Evolutionary conservation across 2,113 vertebrate species (phyloP), one percentile per base, ranked within the genome.

Genomic region (human (Homo sapiens)): DNA sequence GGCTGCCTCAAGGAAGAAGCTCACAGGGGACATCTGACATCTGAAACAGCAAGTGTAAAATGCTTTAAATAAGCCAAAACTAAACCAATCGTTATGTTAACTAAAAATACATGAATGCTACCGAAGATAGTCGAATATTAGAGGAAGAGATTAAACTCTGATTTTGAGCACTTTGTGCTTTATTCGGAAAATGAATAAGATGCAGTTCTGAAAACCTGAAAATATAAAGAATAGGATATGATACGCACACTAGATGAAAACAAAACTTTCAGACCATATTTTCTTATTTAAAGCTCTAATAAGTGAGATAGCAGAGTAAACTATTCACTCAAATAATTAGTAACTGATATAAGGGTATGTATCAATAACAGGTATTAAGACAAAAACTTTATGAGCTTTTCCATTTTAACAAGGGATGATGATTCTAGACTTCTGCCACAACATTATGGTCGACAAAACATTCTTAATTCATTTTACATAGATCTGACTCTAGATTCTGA

Each of bases 401-500:
- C 70, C 57, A 81, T 35, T 66, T 57, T 79, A 93, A 57, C 52
- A n/a, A 38, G 16, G 68, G 35, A 70, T 70, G 35, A 20, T n/a
- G 3, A 70, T 70, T 79, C 50, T 32, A 86, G 50, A 35, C 55
- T 82, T 86, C 82, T 27, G 7, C 45, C 83, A 35, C 79, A 95
- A 70, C 43, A 82, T 45, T 76, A 50, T 48, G 61, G 32, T n/a
- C 50, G 43, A 70, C 6, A 92, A 85, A 57, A 81, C 32, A 38
- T 70, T 52, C 70, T 81, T 50, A 80, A 48, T 81, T 89, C 61
- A 81, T 70, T n/a, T 20, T n/a, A 50, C 35, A 68, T 64, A 52
- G 76, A 89, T 23, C 57, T 96, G 32, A 90, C 91, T 35, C 80
- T 96, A 50, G 94, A 97, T 87, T 80, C 76, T 55, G 75, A 66